Evolutionary conservation across 1,140 invertebrate genomes (phyloP), one percentile per base, ranked within the genome.

Genomic region (Hyles vespertilio): DNA sequence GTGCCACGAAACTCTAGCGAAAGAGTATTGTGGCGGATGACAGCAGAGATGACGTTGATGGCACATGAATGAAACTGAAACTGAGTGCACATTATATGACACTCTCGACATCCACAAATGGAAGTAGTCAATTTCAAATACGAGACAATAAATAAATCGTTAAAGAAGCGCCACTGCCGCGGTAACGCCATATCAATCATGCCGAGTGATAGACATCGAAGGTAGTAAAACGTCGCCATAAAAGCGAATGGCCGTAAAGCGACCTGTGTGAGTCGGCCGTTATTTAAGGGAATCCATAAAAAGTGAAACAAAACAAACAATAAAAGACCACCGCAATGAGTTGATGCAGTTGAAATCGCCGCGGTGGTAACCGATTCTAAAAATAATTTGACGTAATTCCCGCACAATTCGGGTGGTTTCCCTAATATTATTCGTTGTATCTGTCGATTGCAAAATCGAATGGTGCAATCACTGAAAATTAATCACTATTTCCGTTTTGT

Each of bases 221-320:
- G 55, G 63, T 58, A 71, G 70, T 76, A 74, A 75, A 69, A 52
- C 49, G 51, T 36, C 46, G 55, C 51, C 58, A 58, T 74, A 77
- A 74, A 70, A 73, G 72, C 68, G 58, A 59, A 63, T 61, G 58
- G 43, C 47, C 65, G 58, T 71, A 74, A 73, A 74, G 51, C 66
- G 64, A 73, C 63, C 67, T 66, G 74, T 72, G 69, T 71, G 74
- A 74, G 70, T 74, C 52, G 52, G 11, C 56, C 64, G 66, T 78
- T 81, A 74, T 84, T 79, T 74, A 76, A 68, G 67, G 70, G 70
- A 79, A 79, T 61, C 69, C 67, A 80, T 80, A 83, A 82, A 78
- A 81, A 75, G 59, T 67, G 61, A 67, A 77, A 62, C 71, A 75
- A 75, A 79, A 79, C 70, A 80, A 81, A 76, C 71, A 70, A 77